These are phyloP conservation scores for Drosophila mayaguana DNA, from an alignment of 2,888 invertebrate species.

Conservation along the genomic window DNA sequence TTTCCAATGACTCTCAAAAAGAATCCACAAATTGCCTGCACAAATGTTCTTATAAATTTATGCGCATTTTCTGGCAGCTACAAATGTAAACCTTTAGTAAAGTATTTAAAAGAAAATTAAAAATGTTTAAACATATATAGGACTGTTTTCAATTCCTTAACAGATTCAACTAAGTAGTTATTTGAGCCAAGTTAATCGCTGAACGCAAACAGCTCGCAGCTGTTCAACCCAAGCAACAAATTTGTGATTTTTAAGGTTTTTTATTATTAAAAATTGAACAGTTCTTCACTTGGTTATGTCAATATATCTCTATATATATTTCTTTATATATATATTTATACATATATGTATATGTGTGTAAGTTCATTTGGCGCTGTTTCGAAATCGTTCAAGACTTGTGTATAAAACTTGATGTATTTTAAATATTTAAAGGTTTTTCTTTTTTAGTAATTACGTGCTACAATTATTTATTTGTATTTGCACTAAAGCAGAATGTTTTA, in stretches of 20 bases:
- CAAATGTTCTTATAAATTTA: not conserved
- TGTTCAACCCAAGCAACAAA: not conserved
- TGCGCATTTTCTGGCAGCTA: slow-evolving; percentile 1
- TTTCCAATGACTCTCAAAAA: slow-evolving; percentile 6
- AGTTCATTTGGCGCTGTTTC: slow-evolving; percentile 77
- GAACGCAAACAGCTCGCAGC: not conserved
- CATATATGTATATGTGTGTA: slow-evolving; percentile 29
- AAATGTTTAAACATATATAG: not conserved
- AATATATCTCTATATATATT: slow-evolving; percentile 2
- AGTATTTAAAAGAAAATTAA: not conserved
- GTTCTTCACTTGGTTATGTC: slow-evolving; percentile 49
- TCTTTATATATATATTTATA: slow-evolving; percentile 3
- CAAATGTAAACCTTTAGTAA: not conserved
- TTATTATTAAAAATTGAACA: slow-evolving; percentile 61
- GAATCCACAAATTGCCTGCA: slow-evolving; percentile 7
- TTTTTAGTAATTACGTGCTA: slow-evolving; percentile 27
- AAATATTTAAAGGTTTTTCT: slow-evolving; percentile 40
- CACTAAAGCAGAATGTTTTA: slow-evolving; percentile 53
- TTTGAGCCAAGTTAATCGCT: not conserved
- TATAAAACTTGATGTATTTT: slow-evolving; percentile 56
- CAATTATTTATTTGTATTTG: slow-evolving; percentile 42
- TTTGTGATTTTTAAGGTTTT: not conserved
- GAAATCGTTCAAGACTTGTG: slow-evolving; percentile 64
- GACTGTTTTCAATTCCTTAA: not conserved
- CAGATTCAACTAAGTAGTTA: no score